Evolutionary conservation across 2,113 vertebrate species (phyloP).

Genomic region (Solea senegalensis): DNA sequence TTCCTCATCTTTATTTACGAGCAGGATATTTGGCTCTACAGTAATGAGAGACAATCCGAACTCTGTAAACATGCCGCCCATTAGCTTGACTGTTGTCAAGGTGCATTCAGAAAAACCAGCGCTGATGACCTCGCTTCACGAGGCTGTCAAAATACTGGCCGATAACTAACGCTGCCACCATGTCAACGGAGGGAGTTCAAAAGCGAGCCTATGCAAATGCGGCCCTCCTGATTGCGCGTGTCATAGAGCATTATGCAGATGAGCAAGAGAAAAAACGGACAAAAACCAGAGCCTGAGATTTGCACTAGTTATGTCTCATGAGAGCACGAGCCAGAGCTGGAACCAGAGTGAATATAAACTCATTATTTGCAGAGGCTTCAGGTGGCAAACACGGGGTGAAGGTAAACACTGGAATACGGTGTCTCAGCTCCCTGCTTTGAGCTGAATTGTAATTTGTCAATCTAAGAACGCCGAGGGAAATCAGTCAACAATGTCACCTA

Average conservation of each 20-base stretch:
- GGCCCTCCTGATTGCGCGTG: slow-evolving; percentile 60
- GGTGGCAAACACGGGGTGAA: slow-evolving; percentile 14
- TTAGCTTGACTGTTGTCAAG: slow-evolving; percentile 53
- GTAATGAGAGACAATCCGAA: slow-evolving; percentile 53
- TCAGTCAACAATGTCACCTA: slow-evolving; percentile 1
- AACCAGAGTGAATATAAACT: slow-evolving; percentile 16
- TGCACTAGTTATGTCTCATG: slow-evolving; percentile 35
- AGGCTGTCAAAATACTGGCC: slow-evolving; percentile 66
- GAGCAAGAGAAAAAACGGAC: slow-evolving; percentile 28
- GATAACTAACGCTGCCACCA: slow-evolving; percentile 49
- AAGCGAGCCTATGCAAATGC: slow-evolving; percentile 64
- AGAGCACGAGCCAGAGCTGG: slow-evolving; percentile 18
- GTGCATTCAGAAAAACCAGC: slow-evolving; percentile 56
- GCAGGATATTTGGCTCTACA: slow-evolving; percentile 36
- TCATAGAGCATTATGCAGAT: slow-evolving; percentile 70
- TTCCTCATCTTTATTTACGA: slow-evolving; percentile 35
- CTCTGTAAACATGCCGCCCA: slow-evolving; percentile 59
- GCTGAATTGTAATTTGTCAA: slow-evolving; percentile 23
- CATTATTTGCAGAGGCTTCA: slow-evolving; percentile 35
- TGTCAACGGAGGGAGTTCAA: slow-evolving; percentile 55
- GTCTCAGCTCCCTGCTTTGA: neutral
- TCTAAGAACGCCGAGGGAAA: neutral
- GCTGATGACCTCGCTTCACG: slow-evolving; percentile 43
- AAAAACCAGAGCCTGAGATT: slow-evolving; percentile 33
- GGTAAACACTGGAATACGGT: slow-evolving; percentile 1